A percentile compares a stretch with the other conserved stretches of the same genome.
Evolutionary conservation across 2,113 vertebrate genomes (phyloP).

Genomic region (Cyanocitta stelleri): DNA sequence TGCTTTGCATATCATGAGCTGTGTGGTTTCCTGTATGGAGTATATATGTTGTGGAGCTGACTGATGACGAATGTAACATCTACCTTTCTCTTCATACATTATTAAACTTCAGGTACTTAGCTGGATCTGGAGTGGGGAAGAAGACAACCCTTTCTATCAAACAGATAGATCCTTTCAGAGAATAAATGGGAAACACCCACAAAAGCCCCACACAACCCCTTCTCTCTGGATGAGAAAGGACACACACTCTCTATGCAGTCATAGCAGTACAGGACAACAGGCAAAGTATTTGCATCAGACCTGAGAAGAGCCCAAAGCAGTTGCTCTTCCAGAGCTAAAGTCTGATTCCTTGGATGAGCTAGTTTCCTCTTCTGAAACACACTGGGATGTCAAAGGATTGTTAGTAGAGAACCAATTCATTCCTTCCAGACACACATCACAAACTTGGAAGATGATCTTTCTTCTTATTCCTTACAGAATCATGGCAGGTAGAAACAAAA

Average conservation of each 20-base stretch:
- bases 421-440: not conserved
- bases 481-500: not conserved
- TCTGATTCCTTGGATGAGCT: not conserved
- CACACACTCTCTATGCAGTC: rapidly evolving
- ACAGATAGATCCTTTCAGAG: not conserved
- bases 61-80: not conserved
- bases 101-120: not conserved
- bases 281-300: not conserved
- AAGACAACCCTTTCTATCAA: not conserved
- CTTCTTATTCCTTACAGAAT: not conserved
- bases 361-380: not conserved
- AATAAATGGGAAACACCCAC: not conserved
- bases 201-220: not conserved
- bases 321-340: not conserved
- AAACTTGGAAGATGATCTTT: not conserved
- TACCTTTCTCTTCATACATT: not conserved
- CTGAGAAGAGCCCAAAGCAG: not conserved
- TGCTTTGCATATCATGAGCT: not conserved
- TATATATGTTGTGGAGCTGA: not conserved
- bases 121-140: not conserved
- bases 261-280: not conserved
- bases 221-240: not conserved
- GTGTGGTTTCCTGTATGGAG: not conserved
- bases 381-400: not conserved
- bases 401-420: not conserved